Conservation (phyloP, 2,113 vertebrate genomes). For the Anolis sagrei region DNA sequence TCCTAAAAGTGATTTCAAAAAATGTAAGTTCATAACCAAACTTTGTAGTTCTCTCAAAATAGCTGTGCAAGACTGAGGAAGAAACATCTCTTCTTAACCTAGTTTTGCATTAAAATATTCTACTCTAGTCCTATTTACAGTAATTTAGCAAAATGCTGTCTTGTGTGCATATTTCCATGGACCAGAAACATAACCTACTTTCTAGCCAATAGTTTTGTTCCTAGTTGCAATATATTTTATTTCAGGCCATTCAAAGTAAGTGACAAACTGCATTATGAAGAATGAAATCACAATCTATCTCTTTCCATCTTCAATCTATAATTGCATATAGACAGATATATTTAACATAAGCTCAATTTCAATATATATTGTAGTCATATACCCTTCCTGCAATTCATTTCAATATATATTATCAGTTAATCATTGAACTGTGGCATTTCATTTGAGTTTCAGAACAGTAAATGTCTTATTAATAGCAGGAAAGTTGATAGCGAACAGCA, state of each 20-base stretch:
- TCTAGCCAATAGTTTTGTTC: slow-evolving; percentile 64
- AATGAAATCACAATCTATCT: slow-evolving; percentile 51
- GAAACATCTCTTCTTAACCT: slow-evolving; percentile 57
- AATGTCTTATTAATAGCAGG: background rate
- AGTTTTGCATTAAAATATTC: slow-evolving; percentile 52
- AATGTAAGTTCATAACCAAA: background rate
- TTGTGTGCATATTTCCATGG: slow-evolving; percentile 42
- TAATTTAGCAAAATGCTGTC: slow-evolving; percentile 44
- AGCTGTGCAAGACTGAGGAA: background rate
- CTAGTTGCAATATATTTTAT: slow-evolving; percentile 58
- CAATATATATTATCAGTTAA: slow-evolving; percentile 9
- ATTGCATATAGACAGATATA: background rate
- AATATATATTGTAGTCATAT: background rate
- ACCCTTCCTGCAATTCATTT: background rate
- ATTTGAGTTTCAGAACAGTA: background rate
- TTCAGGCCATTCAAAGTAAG: slow-evolving; percentile 68
- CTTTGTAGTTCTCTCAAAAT: background rate
- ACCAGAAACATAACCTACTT: slow-evolving; percentile 56
- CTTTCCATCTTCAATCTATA: background rate
- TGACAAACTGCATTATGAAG: slow-evolving; percentile 55
- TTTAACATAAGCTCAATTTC: background rate
- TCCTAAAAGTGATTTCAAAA: too few species aligned
- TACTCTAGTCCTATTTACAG: slow-evolving; percentile 48
- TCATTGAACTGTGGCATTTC: background rate
- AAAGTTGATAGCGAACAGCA: background rate